A percentile compares a stretch with the other conserved stretches of the same genome.
Conservation (phyloP, 2,113 vertebrate genomes). For the Microtus ochrogaster region DNA sequence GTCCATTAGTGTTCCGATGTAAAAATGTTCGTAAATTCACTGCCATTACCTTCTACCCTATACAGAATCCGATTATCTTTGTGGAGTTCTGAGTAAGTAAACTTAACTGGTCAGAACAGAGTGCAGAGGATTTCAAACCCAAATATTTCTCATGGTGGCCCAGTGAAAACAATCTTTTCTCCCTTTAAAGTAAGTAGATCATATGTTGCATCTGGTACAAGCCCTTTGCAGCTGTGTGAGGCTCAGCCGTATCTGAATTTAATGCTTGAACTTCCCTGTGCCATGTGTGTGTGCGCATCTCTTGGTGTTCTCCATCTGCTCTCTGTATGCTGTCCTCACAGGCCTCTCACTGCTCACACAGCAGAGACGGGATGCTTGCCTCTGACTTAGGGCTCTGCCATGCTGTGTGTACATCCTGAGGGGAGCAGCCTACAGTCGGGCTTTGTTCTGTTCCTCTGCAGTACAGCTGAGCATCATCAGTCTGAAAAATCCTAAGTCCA, state of each 20-base stretch:
- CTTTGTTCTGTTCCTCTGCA: neutral
- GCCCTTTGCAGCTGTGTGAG: neutral
- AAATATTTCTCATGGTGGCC: constrained; percentile 52
- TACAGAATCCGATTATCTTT: constrained; percentile 10
- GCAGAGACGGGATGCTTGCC: neutral
- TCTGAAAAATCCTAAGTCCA: neutral
- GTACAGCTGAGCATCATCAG: neutral
- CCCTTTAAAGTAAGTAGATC: constrained; percentile 43
- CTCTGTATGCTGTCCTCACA: neutral
- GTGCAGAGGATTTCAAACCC: constrained; percentile 58
- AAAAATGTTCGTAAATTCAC: neutral
- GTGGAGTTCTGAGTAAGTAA: constrained; percentile 37
- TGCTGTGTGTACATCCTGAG: neutral
- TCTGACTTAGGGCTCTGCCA: neutral
- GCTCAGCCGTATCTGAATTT: neutral
- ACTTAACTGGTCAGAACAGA: constrained; percentile 23
- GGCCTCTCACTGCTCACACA: neutral
- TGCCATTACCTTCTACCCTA: neutral
- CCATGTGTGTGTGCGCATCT: neutral
- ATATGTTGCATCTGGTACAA: neutral
- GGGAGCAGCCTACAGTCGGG: neutral
- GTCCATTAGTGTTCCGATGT: constrained; percentile 24
- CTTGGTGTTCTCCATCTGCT: neutral
- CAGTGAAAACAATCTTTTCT: constrained; percentile 40
- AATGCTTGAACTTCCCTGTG: neutral